Base-by-base conservation (phyloP, 2,113 vertebrate genomes). In the Ptilorrhoa leucosticta region DNA sequence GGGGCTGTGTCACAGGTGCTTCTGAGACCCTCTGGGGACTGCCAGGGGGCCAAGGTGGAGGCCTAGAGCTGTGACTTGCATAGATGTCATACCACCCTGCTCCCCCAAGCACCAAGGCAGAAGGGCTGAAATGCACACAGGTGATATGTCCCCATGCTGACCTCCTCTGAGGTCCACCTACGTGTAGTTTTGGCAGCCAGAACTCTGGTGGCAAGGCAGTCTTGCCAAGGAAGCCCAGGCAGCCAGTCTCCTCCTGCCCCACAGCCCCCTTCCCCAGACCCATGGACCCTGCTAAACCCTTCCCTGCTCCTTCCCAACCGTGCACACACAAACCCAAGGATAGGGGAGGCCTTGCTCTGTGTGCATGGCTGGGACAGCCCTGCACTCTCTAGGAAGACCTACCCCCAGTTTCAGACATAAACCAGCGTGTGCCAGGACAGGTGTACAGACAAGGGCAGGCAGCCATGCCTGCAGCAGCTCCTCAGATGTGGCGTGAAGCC, bases 231-330 rank as follows among this genome's bases (percentile, higher is more conserved):
- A 30, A 83, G 35, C 37, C 31, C 51, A 69, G 26, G 37, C 3
- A 12, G 63, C 30, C 70, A 39, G 22, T 44, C 12, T 85, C 45
- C 18, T 78, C 56, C 53, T 42, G 83, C 28, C 42, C 19, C 48
- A 31, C 21, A 44, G 28, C 23, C 15, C 33, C 10, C 5, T 19
- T 2, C 21, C 24, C 39, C 0, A 1, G 39, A 44, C 31, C 40
- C 65, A 45, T 0, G 2, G 64, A 68, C 21, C 50, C 45, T 50
- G 20, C 57, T 28, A 66, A 81, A 40, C 27, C 39, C 69, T 60
- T 57, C 40, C 31, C 30, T 45, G 47, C 56, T 90, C n/a, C 60
- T 80, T 81, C 77, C 68, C 58, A 81, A 22, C 12, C 0, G 0
- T 11, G 7, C 45, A 48, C 13, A 27, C 37, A 65, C 87, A 83